Evolutionary conservation across 2,113 vertebrate genomes (phyloP), one percentile per base, ranked within the genome.

Genomic region (Microcebus griseorufus): DNA sequence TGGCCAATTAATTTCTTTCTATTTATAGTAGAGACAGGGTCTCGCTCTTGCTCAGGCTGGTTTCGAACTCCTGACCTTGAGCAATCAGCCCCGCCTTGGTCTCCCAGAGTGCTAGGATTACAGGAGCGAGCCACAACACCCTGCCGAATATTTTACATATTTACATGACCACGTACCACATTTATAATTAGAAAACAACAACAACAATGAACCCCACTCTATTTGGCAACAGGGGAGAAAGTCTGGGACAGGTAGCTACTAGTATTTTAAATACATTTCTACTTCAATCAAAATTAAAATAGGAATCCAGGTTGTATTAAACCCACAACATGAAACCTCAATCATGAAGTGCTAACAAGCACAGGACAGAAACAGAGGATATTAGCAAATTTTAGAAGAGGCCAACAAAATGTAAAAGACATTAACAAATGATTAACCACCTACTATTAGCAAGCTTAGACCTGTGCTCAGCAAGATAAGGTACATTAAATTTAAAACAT

Each of bases 261-360:
- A 93, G 39, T 67, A 72, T 81, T 83, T 90, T 39, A 82, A 88
- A 88, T 22, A 79, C 42, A 91, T 23, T 83, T 79, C 82, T 79
- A 60, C 34, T 29, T 92, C 13, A 73, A 51, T 34, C 69, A 91
- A 53, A 93, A 87, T 1, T 76, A 42, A 53, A 94, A 82, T 23
- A 80, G 34, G 25, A 89, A 92, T 32, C 5, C 69, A 86, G 20
- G 2, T n/a, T 75, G 55, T 69, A 85, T 27, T 75, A 72, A 91
- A 84, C 23, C 23, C 72, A 14, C 23, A 79, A 82, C 93, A 8
- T n/a, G 10, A 94, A n/a, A 51, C 20, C 37, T 81, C 48, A 39
- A 22, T 70, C 45, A 60, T 42, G 29, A 89, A 85, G 45, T 1
- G 2, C 42, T 62, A 23, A 87, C 25, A 79, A 84, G 27, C 27